Base-by-base conservation (phyloP, 2,888 invertebrate species). In the Macaria liturata region DNA sequence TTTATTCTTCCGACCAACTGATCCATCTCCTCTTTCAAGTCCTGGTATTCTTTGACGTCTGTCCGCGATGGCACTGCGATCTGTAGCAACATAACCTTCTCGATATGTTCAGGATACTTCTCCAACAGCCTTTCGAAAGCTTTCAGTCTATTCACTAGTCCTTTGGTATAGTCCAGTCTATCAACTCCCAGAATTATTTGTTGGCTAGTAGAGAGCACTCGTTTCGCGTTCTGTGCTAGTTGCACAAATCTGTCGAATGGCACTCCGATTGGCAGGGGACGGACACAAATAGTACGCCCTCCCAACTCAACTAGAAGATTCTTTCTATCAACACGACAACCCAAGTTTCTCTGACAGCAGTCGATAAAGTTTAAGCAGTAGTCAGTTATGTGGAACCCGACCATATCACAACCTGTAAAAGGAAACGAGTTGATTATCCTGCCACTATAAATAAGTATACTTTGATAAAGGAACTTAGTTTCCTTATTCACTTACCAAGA, bases 361-460 rank as follows among this genome's bases (percentile, higher is more conserved):
- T 97, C 97, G 40, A 98, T 96, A 77, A 98, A 98, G 85, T 98
- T 97, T 62, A 97, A 86, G 74, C 97, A 97, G 81, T 98, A 97
- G 80, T 97, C 97, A 66, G 96, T 95, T 71, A 97, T 97, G 80
- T 98, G 98, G 81, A 98, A 98, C 43, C 97, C 97, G 46, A 98
- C 97, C 95, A 98, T 96, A 76, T 98, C 98, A 83, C 97, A 97
- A 70, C 96, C 96, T 94, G 81, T 9, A 72, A 75, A 58, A 71
- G 53, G 30, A 58, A 52, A 9, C 34, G 45, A 20, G 40, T 59
- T 37, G 45, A 46, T 50, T 20, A 20, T 20, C 20, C 20, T 20
- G 20, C 20, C 20, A 57, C 43, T 40, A 9, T 40, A 6, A 54
- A 50, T n/a, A 46, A 2, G 3, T 39, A 42, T 6, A 4, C 45